Conservation (phyloP, 2,888 invertebrate genomes). For the Nowickia ferox region DNA sequence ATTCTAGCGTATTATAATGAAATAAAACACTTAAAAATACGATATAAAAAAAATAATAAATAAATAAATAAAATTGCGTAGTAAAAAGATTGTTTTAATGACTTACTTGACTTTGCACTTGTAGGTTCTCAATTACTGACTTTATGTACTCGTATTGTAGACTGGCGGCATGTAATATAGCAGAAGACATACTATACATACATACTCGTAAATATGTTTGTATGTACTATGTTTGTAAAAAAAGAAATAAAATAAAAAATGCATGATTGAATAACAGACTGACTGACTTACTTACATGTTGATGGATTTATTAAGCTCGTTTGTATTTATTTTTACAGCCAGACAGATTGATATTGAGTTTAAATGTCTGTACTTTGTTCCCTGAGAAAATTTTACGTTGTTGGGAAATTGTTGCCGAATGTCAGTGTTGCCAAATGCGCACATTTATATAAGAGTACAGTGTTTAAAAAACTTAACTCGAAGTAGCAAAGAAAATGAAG, state of each 20-base stretch:
- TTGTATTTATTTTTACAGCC: slow-evolving; percentile 3
- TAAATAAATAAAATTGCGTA: slow-evolving; percentile 62
- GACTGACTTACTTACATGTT: slow-evolving; percentile 28
- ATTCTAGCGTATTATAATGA: slow-evolving; percentile 21
- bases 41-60: slow-evolving; percentile 16
- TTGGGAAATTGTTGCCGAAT: slow-evolving; percentile 18
- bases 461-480: too few species aligned
- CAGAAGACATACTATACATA: too few species aligned
- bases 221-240: too few species aligned
- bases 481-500: too few species aligned
- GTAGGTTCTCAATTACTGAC: slow-evolving; percentile 55
- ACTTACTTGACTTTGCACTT: slow-evolving; percentile 68
- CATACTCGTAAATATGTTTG: too few species aligned
- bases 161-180: slow-evolving; percentile 18
- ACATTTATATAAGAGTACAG: too few species aligned
- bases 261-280: slow-evolving; percentile 21
- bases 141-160: slow-evolving; percentile 17
- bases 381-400: slow-evolving; percentile 35
- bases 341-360: slow-evolving; percentile 34
- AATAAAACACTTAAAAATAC: slow-evolving; percentile 13
- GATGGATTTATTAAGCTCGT: slow-evolving; percentile 41
- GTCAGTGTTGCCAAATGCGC: background rate
- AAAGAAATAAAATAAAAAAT: background rate
- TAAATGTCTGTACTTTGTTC: slow-evolving; percentile 28
- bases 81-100: slow-evolving; percentile 60